Evolutionary conservation across 2,797 vertebrate genomes (phyloP).

Genomic region (Erethizon dorsatum): DNA sequence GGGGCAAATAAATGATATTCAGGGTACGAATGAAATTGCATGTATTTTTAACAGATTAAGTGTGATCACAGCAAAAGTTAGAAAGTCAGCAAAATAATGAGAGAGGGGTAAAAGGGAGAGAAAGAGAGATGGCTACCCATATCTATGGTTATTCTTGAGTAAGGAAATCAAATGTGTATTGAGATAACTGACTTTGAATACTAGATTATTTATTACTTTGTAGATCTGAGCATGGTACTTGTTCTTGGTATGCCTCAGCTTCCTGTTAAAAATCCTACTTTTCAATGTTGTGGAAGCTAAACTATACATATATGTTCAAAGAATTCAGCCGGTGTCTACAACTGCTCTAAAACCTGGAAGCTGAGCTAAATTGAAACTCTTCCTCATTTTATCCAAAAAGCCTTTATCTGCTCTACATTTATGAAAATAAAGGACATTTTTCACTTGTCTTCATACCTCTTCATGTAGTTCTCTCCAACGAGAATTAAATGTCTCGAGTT

Average conservation of each 20-base stretch:
- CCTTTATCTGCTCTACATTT: background rate
- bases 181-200: background rate
- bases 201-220: background rate
- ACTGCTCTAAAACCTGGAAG: background rate
- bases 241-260: background rate
- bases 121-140: background rate
- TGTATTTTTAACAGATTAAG: background rate
- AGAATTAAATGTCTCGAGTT: slow-evolving; percentile 96
- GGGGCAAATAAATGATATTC: background rate
- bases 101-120: background rate
- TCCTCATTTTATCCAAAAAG: slow-evolving; percentile 3
- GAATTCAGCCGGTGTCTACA: background rate
- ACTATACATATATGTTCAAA: background rate
- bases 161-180: background rate
- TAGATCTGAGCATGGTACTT: background rate
- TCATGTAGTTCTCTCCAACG: slow-evolving; percentile 97
- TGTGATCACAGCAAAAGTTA: background rate
- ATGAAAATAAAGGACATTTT: slow-evolving; percentile 56
- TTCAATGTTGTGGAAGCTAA: background rate
- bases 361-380: slow-evolving; percentile 17
- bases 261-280: background rate
- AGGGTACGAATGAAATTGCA: background rate
- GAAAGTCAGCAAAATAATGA: background rate
- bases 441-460: slow-evolving; percentile 90
- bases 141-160: background rate